These are phyloP conservation scores for Potamarius usumacintae DNA, from an alignment of 2,113 vertebrate species.

Conservation along the genomic window DNA sequence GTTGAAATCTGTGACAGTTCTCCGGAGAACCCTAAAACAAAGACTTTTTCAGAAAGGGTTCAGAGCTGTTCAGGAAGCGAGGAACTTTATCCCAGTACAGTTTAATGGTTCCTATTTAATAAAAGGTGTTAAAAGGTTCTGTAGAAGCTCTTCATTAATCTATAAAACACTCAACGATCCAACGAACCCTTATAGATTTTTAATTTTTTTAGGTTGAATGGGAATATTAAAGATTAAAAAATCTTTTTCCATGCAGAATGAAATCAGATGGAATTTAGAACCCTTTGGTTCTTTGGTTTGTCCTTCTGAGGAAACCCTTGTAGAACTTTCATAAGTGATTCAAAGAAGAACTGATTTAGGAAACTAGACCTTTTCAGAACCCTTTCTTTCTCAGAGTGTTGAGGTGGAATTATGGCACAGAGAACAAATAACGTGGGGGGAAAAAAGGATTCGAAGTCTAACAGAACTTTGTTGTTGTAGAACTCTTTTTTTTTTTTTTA, in stretches of 20 bases:
- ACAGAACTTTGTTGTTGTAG: neutral
- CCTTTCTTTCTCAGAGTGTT: neutral
- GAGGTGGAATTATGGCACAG: neutral
- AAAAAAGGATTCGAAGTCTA: no score
- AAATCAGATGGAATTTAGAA: neutral
- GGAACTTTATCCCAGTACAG: neutral
- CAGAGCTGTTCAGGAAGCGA: neutral
- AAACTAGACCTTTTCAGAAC: neutral
- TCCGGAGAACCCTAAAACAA: neutral
- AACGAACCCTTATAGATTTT: neutral
- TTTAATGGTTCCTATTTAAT: neutral
- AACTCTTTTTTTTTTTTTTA: neutral
- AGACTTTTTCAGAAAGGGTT: neutral
- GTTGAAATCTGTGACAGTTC: neutral
- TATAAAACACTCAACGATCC: neutral
- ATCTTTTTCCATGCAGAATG: neutral
- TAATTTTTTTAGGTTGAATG: neutral
- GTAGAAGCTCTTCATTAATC: neutral
- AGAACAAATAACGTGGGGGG: neutral
- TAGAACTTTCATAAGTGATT: neutral
- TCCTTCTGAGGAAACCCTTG: neutral
- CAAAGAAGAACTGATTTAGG: neutral
- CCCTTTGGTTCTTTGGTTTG: neutral
- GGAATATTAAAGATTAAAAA: neutral
- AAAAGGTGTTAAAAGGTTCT: neutral